A percentile compares a stretch with the other conserved stretches of the same genome.
These are phyloP conservation scores for Epistrophe eligans DNA, from an alignment of 2,888 invertebrate species.

Conservation along the genomic window DNA sequence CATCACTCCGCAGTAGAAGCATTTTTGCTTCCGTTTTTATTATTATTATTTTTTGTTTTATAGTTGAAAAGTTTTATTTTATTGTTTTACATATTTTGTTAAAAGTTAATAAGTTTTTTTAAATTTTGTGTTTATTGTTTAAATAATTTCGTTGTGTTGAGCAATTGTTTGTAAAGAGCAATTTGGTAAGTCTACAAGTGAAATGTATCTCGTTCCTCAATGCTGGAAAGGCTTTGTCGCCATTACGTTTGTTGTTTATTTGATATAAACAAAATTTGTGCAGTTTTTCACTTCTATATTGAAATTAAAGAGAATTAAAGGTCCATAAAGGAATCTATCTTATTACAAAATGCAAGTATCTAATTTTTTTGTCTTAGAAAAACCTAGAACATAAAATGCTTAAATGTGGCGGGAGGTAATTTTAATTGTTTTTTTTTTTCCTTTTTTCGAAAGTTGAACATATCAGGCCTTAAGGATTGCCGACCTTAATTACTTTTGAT, in stretches of 20 bases:
- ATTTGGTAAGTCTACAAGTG: constrained; percentile 8
- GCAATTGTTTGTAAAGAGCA: background rate
- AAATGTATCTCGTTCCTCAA: background rate
- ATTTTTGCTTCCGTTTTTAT: constrained; percentile 47
- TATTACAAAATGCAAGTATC: background rate
- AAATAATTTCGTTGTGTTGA: background rate
- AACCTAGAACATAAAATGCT: background rate
- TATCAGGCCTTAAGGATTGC: background rate
- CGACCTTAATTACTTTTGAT: too few relatives aligned
- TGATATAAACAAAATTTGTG: background rate
- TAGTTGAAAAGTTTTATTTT: constrained; percentile 37
- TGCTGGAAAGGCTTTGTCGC: background rate
- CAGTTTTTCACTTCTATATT: background rate
- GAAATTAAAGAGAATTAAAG: background rate
- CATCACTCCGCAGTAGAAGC: constrained; percentile 27
- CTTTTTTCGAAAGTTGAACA: background rate
- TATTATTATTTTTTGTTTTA: constrained; percentile 23
- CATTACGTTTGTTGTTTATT: constrained; percentile 7
- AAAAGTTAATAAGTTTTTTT: constrained; percentile 25
- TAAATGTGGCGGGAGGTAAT: background rate
- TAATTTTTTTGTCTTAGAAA: too few relatives aligned
- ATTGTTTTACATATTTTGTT: constrained; percentile 31
- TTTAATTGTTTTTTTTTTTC: background rate
- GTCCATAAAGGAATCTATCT: background rate
- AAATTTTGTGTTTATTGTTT: background rate